Percentiles rank a stretch among this genome's conserved stretches.
Evolutionary conservation across 1,140 invertebrate species (phyloP).

Genomic region (Scaptomyza graminum): DNA sequence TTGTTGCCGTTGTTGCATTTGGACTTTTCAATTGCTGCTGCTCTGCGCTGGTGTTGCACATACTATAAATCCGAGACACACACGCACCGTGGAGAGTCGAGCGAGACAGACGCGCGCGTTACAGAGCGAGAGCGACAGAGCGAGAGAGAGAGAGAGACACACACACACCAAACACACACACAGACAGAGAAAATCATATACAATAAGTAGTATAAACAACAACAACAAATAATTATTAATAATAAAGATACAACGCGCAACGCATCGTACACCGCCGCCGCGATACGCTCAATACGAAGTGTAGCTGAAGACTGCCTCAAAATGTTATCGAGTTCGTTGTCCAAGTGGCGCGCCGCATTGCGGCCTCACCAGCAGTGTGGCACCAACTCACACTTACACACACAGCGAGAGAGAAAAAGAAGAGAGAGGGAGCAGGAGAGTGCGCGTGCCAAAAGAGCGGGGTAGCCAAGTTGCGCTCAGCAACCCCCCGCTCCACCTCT

Average conservation of each 20-base stretch:
- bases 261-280: slow-evolving; percentile 83
- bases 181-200: slow-evolving; percentile 36
- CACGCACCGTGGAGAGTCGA: slow-evolving; percentile 22
- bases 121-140: slow-evolving; percentile 15
- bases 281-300: slow-evolving; percentile 84
- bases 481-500: slow-evolving; percentile 1
- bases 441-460: slow-evolving; percentile 30
- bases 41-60: slow-evolving; percentile 6
- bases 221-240: slow-evolving; percentile 82
- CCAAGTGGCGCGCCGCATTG: slow-evolving; percentile 71
- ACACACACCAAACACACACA: slow-evolving; percentile 38
- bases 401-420: neutral
- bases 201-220: slow-evolving; percentile 52
- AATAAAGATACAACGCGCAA: slow-evolving; percentile 83
- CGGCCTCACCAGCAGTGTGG: slow-evolving; percentile 48
- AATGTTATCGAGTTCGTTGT: slow-evolving; percentile 84
- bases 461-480: slow-evolving; percentile 40
- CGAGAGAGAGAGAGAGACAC: slow-evolving; percentile 25
- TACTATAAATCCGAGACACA: slow-evolving; percentile 32
- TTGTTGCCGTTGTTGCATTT: slow-evolving; percentile 31
- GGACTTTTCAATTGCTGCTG: slow-evolving; percentile 34
- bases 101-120: slow-evolving; percentile 26
- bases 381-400: slow-evolving; percentile 36
- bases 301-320: slow-evolving; percentile 84
- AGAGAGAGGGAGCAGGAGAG: slow-evolving; percentile 1